These are phyloP conservation scores for Rallus limicola DNA, from an alignment of 2,113 vertebrate genomes.

Conservation along the genomic window DNA sequence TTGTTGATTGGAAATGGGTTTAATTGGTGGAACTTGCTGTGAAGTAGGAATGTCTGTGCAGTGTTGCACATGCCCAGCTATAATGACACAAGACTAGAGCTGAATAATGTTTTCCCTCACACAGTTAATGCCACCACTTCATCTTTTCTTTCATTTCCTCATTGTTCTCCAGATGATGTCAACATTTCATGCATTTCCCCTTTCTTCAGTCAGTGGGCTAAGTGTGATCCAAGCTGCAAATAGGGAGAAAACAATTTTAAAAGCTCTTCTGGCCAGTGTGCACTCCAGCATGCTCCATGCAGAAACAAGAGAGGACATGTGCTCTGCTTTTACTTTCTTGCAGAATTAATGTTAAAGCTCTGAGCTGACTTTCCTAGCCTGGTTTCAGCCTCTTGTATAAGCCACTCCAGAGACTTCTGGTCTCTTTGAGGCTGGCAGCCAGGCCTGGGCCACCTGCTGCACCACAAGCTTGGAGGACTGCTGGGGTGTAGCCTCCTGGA, in stretches of 20 bases:
- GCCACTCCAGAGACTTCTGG: not conserved
- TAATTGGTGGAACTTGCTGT: constrained; percentile 20
- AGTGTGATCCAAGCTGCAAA: not conserved
- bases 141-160: not conserved
- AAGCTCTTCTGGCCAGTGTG: not conserved
- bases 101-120: not conserved
- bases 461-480: not conserved
- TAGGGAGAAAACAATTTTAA: not conserved
- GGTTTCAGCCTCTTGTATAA: not conserved
- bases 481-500: not conserved
- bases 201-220: not conserved
- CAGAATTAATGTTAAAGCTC: not conserved
- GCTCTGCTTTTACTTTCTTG: not conserved
- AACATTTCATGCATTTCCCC: not conserved
- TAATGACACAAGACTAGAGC: not conserved
- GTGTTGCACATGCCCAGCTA: not conserved
- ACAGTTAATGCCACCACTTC: not conserved
- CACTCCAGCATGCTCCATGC: not conserved
- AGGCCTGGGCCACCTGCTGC: not conserved
- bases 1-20: constrained; percentile 27
- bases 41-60: not conserved
- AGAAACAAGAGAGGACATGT: not conserved
- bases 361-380: not conserved
- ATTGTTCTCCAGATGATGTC: not conserved
- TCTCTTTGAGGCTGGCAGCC: not conserved